Evolutionary conservation across 2,888 invertebrate genomes (phyloP), one percentile per base, ranked within the genome.

Genomic region (Ferdinandea cuprea): DNA sequence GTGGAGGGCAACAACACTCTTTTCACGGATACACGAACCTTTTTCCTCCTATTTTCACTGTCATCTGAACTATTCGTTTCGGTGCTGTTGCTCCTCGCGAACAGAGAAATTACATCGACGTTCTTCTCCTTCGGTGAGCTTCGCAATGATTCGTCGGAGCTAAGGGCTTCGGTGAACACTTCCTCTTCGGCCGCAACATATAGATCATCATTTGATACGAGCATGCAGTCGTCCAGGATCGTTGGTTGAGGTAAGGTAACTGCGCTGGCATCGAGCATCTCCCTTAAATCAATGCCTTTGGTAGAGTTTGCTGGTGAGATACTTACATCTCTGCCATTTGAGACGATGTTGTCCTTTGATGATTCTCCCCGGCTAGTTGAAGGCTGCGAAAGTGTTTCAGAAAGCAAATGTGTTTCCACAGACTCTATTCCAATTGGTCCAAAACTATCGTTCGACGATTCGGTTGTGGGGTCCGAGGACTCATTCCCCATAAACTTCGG

Each of bases 401-500:
- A 6, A 2, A 3, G 25, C 25, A 5, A 25, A 25, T 25, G 25
- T 25, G 5, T 25, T 25, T 25, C 25, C 25, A n/a, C n/a, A n/a
- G 25, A 3, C 5, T 25, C 15, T 3, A 9, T 2, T 8, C 3
- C 13, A 28, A 9, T 40, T 1, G 42, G 37, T 2, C 42, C 66
- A 11, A 42, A 54, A 4, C 71, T 56, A 15, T 81, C 81, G 58
- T 48, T 71, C 0, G 77, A 77, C 0, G 79, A 68, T 13, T 83
- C 83, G 0, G 61, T 52, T 7, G 46, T 65, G 1, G 50, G 8
- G 3, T 61, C 52, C 6, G 40, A 35, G 0, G 42, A 56, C 13
- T 73, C 50, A 13, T 46, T 25, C 9, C 44, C 3, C 73, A 85
- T 86, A 30, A 56, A 52, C 54, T 86, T 86, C 1, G 81, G 81